Evolutionary conservation across 2,888 invertebrate species (phyloP).

Genomic region (Willowsia nigromaculata): DNA sequence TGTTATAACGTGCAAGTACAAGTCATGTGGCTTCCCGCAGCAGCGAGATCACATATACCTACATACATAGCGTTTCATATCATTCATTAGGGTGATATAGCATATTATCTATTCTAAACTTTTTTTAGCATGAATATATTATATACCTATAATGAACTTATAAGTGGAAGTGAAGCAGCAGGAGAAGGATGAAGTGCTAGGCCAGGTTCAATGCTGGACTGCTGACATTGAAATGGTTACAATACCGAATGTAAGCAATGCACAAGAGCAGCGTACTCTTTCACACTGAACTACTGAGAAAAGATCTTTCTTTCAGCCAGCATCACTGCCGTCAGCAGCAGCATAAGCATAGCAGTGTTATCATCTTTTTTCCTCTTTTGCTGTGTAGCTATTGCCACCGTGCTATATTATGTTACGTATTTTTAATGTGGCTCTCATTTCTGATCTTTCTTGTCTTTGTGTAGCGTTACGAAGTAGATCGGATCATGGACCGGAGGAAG

Average conservation of each 20-base stretch:
- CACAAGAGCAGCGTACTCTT: constrained; percentile 1
- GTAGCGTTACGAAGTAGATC: not conserved
- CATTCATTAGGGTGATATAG: too few relatives aligned
- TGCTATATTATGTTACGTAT: not conserved
- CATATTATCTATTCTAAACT: too few relatives aligned
- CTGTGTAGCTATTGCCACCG: not conserved
- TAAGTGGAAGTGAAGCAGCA: not conserved
- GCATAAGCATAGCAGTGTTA: not conserved
- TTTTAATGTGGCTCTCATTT: not conserved
- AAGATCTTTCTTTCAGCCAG: not conserved
- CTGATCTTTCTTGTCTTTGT: not conserved
- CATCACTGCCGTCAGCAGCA: not conserved
- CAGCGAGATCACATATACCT: not conserved
- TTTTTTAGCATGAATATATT: not conserved
- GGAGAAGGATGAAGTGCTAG: constrained; percentile 1
- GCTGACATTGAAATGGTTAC: constrained; percentile 59
- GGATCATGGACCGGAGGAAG: constrained; percentile 18
- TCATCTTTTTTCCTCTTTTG: not conserved
- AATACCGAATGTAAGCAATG: constrained; percentile 19
- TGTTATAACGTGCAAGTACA: not conserved
- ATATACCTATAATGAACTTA: not conserved
- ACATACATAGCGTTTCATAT: too few relatives aligned
- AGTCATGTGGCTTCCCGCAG: not conserved
- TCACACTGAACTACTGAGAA: not conserved
- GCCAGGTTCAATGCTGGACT: constrained; percentile 58